phyloP scores from a whole-genome alignment of 2,888 invertebrate species.

The Parnassius orleans region DNA sequence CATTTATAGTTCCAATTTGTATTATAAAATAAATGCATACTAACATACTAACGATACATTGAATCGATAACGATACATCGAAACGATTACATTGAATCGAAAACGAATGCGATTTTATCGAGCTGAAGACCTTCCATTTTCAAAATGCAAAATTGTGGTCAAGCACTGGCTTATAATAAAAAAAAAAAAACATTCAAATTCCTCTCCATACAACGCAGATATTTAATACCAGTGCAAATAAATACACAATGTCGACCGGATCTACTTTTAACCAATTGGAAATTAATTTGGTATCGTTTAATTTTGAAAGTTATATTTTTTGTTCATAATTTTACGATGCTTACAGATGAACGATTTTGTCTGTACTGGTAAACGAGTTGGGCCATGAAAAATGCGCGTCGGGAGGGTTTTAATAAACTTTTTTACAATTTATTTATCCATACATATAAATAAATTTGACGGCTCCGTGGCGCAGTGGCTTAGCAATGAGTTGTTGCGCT shows the following conservation, averaged over 20 bases:
- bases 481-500: no score
- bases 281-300: background rate
- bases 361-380: background rate
- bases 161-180: no score
- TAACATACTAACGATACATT: conserved; percentile 5
- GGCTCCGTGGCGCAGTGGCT: no score
- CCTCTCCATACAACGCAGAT: background rate
- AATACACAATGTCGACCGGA: conserved; percentile 3
- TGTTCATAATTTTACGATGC: conserved; percentile 20
- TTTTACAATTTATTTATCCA: no score
- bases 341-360: background rate
- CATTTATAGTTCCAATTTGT: background rate
- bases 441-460: no score
- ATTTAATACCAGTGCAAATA: conserved; percentile 1
- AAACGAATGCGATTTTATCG: conserved; percentile 17
- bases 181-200: background rate
- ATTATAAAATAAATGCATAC: background rate
- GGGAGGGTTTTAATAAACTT: no score
- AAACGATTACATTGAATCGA: conserved; percentile 12
- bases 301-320: conserved; percentile 22
- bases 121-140: conserved; percentile 7
- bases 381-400: background rate
- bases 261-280: background rate
- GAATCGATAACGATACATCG: conserved; percentile 13
- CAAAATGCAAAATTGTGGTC: no score